Percentiles rank a stretch among this genome's conserved stretches.
Evolutionary conservation across 2,113 vertebrate genomes (phyloP).

Genomic region (Circaetus cinerascens): DNA sequence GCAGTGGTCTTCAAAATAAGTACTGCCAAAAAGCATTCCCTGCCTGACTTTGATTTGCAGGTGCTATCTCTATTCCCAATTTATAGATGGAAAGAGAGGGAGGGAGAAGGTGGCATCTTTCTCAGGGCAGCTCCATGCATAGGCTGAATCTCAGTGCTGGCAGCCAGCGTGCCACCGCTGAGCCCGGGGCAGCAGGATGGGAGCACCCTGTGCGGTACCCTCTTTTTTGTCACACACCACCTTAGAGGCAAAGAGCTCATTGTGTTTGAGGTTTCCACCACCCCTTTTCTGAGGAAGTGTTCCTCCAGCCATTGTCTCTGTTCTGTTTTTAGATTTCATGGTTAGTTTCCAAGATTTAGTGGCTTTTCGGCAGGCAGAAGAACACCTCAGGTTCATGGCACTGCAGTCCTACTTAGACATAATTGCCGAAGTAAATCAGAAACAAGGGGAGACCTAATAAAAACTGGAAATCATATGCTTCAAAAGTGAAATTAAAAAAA

Average conservation of each 20-base stretch:
- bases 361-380: slow-evolving; percentile 15
- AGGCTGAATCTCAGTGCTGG: background rate
- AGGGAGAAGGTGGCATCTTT: background rate
- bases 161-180: accelerated
- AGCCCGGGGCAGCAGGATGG: background rate
- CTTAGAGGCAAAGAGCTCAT: background rate
- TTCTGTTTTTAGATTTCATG: background rate
- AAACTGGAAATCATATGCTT: slow-evolving; percentile 19
- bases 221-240: background rate
- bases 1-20: background rate
- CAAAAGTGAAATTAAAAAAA: background rate
- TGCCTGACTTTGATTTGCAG: background rate
- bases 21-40: background rate
- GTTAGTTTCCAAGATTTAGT: slow-evolving; percentile 8
- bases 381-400: background rate
- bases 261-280: background rate
- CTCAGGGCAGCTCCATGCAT: accelerated
- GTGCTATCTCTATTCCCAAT: background rate
- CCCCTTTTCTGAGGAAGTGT: background rate
- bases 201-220: background rate
- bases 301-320: background rate
- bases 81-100: background rate
- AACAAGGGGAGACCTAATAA: background rate
- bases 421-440: slow-evolving; percentile 45
- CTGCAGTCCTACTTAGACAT: slow-evolving; percentile 18